phyloP scores from a whole-genome alignment of 2,113 vertebrate species.

The Tupaia tana region DNA sequence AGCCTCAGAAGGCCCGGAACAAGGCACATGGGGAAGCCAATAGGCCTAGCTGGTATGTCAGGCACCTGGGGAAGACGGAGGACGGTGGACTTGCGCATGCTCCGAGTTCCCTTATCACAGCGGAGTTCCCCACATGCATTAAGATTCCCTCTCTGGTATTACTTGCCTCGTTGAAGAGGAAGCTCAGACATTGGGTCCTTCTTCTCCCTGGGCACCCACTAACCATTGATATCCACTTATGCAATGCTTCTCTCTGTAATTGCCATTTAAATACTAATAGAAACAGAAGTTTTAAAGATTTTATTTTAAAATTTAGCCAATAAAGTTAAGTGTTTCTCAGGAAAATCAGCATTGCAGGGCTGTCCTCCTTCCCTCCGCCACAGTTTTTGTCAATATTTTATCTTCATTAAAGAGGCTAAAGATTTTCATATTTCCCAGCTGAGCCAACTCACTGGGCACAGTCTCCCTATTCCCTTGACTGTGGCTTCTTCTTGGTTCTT shows the following conservation, averaged over 20 bases:
- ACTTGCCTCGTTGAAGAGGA: background rate
- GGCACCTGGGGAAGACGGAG: background rate
- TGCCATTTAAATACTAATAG: background rate
- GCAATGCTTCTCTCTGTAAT: background rate
- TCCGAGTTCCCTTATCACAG: background rate
- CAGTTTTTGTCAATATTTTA: background rate
- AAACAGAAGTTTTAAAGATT: slow-evolving; percentile 56
- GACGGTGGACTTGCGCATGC: rapidly evolving
- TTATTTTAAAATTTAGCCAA: slow-evolving; percentile 39
- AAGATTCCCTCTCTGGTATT: background rate
- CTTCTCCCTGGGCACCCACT: background rate
- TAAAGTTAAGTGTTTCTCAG: slow-evolving; percentile 43
- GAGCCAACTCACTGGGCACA: background rate
- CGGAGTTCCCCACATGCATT: too few species aligned
- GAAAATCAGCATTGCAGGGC: slow-evolving; percentile 19
- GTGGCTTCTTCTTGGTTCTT: rapidly evolving
- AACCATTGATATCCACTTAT: background rate
- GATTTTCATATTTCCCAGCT: background rate
- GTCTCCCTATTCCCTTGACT: background rate
- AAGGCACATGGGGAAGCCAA: too few species aligned
- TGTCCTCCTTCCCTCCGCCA: background rate
- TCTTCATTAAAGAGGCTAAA: slow-evolving; percentile 13
- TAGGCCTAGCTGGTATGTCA: too few species aligned
- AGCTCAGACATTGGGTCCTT: background rate
- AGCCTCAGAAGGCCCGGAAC: background rate